Evolutionary conservation across 1,140 invertebrate species (phyloP).

Genomic region (Caenorhabditis elegans): WBcel235 BX284605.5:8271001-8271500

Average conservation of each 20-base stretch:
- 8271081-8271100: conserved; percentile 48
- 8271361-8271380: conserved; percentile 54
- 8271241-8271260: too few relatives aligned
- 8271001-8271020: neutral
- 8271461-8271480: conserved; percentile 52
- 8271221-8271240: too few relatives aligned
- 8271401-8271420: conserved; percentile 39
- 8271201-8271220: conserved; percentile 33
- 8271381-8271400: conserved; percentile 57
- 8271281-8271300: conserved; percentile 57
- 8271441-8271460: conserved; percentile 56
- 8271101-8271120: conserved; percentile 49
- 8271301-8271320: conserved; percentile 51
- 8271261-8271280: conserved; percentile 53
- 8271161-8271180: conserved; percentile 54
- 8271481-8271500: conserved; percentile 51
- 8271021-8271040: conserved; percentile 21
- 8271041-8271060: conserved; percentile 14
- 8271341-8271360: conserved; percentile 58
- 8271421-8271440: conserved; percentile 54
- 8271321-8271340: conserved; percentile 53
- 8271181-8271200: conserved; percentile 56
- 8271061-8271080: conserved; percentile 24
- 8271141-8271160: conserved; percentile 8
- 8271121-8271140: conserved; percentile 47